Evolutionary conservation across 2,888 invertebrate genomes (phyloP), one percentile per base, ranked within the genome.

Genomic region (Leptarthrus brevirostris): DNA sequence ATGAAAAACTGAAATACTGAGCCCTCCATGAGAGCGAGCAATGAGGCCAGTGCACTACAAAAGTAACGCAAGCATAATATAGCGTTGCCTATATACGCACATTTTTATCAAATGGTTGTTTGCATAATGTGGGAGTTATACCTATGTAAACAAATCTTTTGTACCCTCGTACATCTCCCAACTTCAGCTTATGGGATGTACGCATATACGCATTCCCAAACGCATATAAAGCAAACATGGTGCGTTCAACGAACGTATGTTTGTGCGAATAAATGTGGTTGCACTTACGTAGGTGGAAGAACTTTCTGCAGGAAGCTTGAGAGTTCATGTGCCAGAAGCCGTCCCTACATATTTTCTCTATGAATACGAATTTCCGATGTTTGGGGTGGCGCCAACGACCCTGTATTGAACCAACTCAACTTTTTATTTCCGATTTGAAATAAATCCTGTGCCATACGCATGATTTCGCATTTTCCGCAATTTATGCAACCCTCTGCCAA

Each of bases 381-480:
- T 69, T 69, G 52, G 69, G 69, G 69, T 69, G 69, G 69, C 69
- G 52, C 69, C 69, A 69, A 69, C 69, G 69, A 69, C 69, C 69
- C 69, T 22, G 52, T 69, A 69, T 69, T 69, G 69, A 69, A 69
- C 69, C 30, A 69, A 69, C 69, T 69, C 52, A 20, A 69, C 49
- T 34, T 52, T 52, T 69, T 69, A 69, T 69, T 69, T 69, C 69
- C 52, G 52, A 52, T 69, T 69, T 52, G 30, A 52, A 69, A 69
- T 69, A 30, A 69, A 69, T 52, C 52, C 69, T 69, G 64, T 69
- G 52, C 49, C 69, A 34, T 69, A 69, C 69, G 69, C 69, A 69
- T 69, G 69, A 52, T 52, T 69, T 69, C 34, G 69, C 69, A 69
- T 69, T 69, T 52, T 69, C 49, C 52, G 69, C 69, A 69, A 52